Base-by-base conservation (phyloP, 1,140 invertebrate genomes). In the Rhopalosiphum padi region DNA sequence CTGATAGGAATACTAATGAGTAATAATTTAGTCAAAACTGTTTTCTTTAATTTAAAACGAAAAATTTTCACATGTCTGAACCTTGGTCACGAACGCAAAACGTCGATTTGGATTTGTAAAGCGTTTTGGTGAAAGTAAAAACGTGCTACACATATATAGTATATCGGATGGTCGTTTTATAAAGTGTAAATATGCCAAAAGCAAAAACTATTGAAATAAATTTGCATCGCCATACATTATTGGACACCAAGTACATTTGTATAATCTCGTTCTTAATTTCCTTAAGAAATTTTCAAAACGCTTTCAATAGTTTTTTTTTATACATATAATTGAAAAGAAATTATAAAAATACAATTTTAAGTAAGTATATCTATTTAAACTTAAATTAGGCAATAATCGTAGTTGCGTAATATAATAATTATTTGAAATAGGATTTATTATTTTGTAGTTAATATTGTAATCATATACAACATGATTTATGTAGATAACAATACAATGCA, bases 131-230 rank as follows among this genome's bases (percentile, higher is more conserved):
- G 89, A 90, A 90, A 90, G 89, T 90, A 60, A 90, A 90, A 90
- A 90, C 89, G 89, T 90, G 89, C 35, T 68, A 68, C 37, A 90
- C 89, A 90, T 77, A 77, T n/a, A 77, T 90, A 90, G 89, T 90
- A 6, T 68, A 90, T 60, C 25, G 55, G 89, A 68, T 35, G 35
- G 53, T 43, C 35, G 55, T 90, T 68, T 68, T 43, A 90, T 90
- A 30, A 90, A 90, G 53, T 68, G 89, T 68, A 43, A 68, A 41
- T 90, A 43, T 43, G 89, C 89, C 89, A 90, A 60, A 68, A 90
- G 23, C 53, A 90, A 90, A 68, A 15, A 88, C 60, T 77, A 15
- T 15, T 77, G 30, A 41, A 41, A 90, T 60, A 43, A 68, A 43
- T 90, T 88, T 46, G 11, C 30, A 30, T 87, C 15, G 43, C 41